A percentile compares a stretch with the other conserved stretches of the same genome.
phyloP scores from a whole-genome alignment of 2,113 vertebrate species.

The Seriola rivoliana region DNA sequence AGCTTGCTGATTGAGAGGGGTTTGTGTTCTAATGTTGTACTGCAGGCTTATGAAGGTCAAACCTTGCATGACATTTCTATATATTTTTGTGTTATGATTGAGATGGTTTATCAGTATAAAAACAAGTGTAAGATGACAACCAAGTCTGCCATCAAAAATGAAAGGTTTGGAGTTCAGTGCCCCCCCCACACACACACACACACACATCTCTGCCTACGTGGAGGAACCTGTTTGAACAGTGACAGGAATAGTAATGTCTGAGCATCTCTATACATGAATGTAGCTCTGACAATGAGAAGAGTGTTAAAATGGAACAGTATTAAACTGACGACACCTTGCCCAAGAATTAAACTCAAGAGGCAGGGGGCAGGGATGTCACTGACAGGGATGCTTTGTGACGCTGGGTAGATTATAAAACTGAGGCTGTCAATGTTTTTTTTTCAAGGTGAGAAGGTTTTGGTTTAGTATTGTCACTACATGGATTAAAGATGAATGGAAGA shows the following conservation, averaged over 20 bases:
- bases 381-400: not conserved
- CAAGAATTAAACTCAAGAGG: conserved; percentile 46
- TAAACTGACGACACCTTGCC: conserved; percentile 51
- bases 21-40: conserved; percentile 35
- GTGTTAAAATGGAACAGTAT: conserved; percentile 51
- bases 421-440: not conserved
- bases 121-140: conserved; percentile 57
- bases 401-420: not conserved
- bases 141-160: conserved; percentile 33
- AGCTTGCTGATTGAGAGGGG: conserved; percentile 37
- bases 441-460: not conserved
- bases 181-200: not conserved
- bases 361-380: not conserved
- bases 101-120: conserved; percentile 66
- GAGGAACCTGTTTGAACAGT: conserved; percentile 62
- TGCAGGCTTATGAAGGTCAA: conserved; percentile 64
- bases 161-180: conserved; percentile 67
- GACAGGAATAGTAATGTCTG: conserved; percentile 71
- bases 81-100: conserved; percentile 63
- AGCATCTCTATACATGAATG: conserved; percentile 47
- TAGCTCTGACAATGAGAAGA: conserved; percentile 44
- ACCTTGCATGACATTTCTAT: conserved; percentile 41
- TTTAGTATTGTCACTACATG: not conserved
- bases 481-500: not conserved
- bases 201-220: conserved; percentile 44